Percentiles rank a stretch among this genome's conserved stretches.
phyloP scores from a whole-genome alignment of 2,113 vertebrate genomes.

The Phoxinus phoxinus region DNA sequence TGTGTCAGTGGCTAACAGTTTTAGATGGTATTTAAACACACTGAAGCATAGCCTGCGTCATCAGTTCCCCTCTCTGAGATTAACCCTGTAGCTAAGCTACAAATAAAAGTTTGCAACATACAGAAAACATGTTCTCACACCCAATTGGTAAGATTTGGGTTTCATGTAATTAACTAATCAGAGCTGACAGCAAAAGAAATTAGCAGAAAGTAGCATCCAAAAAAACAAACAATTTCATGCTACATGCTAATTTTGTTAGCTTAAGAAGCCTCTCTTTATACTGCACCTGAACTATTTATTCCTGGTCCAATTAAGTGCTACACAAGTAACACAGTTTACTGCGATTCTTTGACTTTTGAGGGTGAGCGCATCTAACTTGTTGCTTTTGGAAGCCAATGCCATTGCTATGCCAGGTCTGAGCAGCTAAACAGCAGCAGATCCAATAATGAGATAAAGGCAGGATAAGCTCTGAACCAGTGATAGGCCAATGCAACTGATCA shows the following conservation, averaged over 20 bases:
- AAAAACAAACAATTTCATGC: neutral
- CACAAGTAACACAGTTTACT: neutral
- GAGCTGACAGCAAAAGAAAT: conserved; percentile 1
- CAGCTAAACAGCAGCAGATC: conserved; percentile 57
- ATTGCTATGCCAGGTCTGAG: conserved; percentile 20
- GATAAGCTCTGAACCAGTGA: conserved; percentile 47
- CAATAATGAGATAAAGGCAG: conserved; percentile 61
- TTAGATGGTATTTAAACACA: neutral
- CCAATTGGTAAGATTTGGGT: neutral
- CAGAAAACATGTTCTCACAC: neutral
- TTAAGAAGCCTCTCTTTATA: neutral
- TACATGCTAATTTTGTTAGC: conserved; percentile 5
- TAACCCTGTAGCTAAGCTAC: neutral
- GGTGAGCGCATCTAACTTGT: neutral
- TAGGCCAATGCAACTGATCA: conserved; percentile 38
- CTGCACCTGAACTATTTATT: neutral
- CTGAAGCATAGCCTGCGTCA: neutral
- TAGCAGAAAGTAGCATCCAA: neutral
- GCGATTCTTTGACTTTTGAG: conserved; percentile 32
- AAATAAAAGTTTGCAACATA: neutral
- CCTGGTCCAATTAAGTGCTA: neutral
- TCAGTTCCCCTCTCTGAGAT: neutral
- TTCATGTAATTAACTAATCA: conserved; percentile 5
- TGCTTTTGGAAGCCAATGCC: conserved; percentile 20
- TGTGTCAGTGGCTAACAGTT: neutral